Percentiles rank a stretch among this genome's conserved stretches.
Conservation (phyloP, 1,140 invertebrate species). For the Calliopsis andreniformis region DNA sequence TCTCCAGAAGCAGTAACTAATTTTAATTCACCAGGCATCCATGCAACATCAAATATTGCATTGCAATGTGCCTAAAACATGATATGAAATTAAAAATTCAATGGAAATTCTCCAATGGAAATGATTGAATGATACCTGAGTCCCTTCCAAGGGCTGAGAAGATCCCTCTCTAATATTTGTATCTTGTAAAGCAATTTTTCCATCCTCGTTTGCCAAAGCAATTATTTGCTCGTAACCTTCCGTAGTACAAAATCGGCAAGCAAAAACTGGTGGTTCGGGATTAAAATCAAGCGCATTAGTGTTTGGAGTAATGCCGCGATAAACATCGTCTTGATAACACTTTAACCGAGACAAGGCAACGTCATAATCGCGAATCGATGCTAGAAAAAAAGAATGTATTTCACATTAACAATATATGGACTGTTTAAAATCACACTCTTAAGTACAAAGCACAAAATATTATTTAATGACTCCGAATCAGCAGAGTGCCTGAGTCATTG, state of each 20-base stretch:
- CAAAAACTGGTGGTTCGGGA: conserved; percentile 76
- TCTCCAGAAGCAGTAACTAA: conserved; percentile 93
- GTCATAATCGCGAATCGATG: conserved; percentile 70
- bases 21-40: conserved; percentile 88
- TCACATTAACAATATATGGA: neutral
- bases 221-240: conserved; percentile 86
- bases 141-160: conserved; percentile 62
- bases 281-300: conserved; percentile 62
- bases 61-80: conserved; percentile 88
- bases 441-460: neutral
- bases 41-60: conserved; percentile 94
- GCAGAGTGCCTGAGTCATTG: neutral
- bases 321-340: conserved; percentile 73
- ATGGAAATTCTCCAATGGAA: too few species aligned
- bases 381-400: conserved; percentile 59
- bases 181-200: conserved; percentile 86
- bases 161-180: conserved; percentile 67
- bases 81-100: neutral
- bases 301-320: conserved; percentile 75
- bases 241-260: conserved; percentile 79
- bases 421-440: neutral
- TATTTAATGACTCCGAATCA: conserved; percentile 10
- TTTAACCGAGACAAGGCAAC: conserved; percentile 73
- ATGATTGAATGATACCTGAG: conserved; percentile 51
- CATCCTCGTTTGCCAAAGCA: conserved; percentile 93